Percentiles rank a stretch among this genome's conserved stretches.
Conservation (phyloP, 1,140 invertebrate genomes). For the Oscheius sp. region DNA sequence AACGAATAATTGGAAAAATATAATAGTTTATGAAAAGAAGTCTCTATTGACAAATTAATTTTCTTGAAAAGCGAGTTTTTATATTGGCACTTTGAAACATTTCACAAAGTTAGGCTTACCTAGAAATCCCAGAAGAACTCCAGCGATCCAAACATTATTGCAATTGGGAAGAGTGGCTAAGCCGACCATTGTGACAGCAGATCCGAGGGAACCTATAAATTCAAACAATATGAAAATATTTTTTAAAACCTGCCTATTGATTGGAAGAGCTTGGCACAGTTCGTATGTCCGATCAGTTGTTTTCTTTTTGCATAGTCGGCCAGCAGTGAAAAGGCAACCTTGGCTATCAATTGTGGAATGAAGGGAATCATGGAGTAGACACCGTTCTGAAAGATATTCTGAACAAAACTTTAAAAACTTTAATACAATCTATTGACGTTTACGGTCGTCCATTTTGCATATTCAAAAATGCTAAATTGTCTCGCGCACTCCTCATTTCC, state of each 20-base stretch:
- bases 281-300: not conserved
- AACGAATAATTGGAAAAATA: too few relatives aligned
- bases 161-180: slow-evolving; percentile 11
- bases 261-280: slow-evolving; percentile 17
- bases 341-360: slow-evolving; percentile 18
- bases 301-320: slow-evolving; percentile 18
- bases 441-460: too few relatives aligned
- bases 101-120: too few relatives aligned
- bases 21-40: too few relatives aligned
- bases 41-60: too few relatives aligned
- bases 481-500: too few relatives aligned
- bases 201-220: not conserved
- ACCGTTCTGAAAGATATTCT: slow-evolving; percentile 6
- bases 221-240: too few relatives aligned
- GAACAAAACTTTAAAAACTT: too few relatives aligned
- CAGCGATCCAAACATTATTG: not conserved
- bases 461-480: too few relatives aligned
- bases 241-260: slow-evolving; percentile 2
- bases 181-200: not conserved
- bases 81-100: too few relatives aligned
- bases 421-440: too few relatives aligned
- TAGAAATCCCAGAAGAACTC: not conserved
- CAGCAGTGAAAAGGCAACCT: not conserved
- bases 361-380: slow-evolving; percentile 24
- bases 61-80: too few relatives aligned